These are phyloP conservation scores for Herpetotheres cachinnans DNA, from an alignment of 2,113 vertebrate species.

Conservation along the genomic window DNA sequence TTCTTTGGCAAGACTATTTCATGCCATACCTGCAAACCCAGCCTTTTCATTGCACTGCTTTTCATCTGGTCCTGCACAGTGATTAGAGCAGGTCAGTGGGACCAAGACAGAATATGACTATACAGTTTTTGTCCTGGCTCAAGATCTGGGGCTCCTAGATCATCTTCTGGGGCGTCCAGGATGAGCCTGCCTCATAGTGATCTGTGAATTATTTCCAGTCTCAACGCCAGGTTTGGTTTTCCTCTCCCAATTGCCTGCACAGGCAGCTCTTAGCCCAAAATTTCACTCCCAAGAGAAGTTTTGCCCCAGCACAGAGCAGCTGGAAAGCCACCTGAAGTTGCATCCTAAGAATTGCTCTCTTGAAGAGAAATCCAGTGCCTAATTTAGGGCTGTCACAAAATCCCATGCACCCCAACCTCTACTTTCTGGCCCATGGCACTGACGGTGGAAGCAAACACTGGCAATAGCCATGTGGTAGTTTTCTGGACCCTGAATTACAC, in stretches of 20 bases:
- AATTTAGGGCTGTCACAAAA: neutral
- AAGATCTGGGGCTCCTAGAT: neutral
- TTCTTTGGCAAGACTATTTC: neutral
- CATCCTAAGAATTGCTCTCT: neutral
- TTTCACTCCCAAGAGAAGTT: neutral
- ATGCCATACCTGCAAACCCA: neutral
- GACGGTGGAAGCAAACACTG: neutral
- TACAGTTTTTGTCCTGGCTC: neutral
- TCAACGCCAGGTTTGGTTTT: neutral
- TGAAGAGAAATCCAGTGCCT: neutral
- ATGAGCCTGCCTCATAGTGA: neutral
- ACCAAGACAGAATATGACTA: neutral
- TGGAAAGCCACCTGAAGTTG: neutral
- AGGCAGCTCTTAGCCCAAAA: neutral
- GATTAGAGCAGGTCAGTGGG: neutral
- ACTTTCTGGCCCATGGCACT: fast-evolving
- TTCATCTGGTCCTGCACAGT: neutral
- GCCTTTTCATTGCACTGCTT: neutral
- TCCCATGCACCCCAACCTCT: neutral
- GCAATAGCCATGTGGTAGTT: neutral
- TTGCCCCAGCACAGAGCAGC: neutral
- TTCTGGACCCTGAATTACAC: neutral
- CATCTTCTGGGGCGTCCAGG: neutral
- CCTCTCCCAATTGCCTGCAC: neutral
- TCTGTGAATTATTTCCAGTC: neutral